phyloP scores from a whole-genome alignment of 2,113 vertebrate species.

The Pomatostomus ruficeps region DNA sequence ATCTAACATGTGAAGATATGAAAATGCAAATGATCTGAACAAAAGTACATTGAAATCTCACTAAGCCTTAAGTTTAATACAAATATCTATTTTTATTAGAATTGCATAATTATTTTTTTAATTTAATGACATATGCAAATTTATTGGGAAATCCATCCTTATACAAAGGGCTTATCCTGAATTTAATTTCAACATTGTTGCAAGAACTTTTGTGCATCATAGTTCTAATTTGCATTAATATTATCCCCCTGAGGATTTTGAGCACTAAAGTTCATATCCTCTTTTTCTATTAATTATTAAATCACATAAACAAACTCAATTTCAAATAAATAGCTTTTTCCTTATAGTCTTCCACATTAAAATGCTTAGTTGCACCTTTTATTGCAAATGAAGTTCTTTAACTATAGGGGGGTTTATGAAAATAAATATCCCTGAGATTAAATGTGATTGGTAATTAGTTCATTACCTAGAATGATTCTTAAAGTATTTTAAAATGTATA shows the following conservation, averaged over 20 bases:
- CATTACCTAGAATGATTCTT: neutral
- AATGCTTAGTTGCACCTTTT: neutral
- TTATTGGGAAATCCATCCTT: neutral
- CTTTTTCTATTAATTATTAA: neutral
- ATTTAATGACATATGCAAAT: neutral
- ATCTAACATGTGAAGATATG: neutral
- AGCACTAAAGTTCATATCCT: neutral
- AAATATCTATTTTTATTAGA: neutral
- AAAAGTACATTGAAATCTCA: neutral
- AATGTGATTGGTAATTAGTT: neutral
- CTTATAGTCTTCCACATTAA: neutral
- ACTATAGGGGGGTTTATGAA: neutral
- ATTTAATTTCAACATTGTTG: neutral
- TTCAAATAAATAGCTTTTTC: neutral
- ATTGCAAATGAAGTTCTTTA: neutral
- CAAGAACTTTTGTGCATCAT: neutral
- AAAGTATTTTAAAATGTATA: neutral
- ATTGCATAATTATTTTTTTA: neutral
- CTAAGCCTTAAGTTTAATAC: neutral
- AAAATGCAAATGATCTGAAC: neutral
- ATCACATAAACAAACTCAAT: neutral
- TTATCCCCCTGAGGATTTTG: neutral
- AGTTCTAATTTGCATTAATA: neutral
- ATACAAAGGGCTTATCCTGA: neutral
- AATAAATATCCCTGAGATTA: neutral